Percentiles rank a stretch among this genome's conserved stretches.
These are phyloP conservation scores for Tachina grossa DNA, from an alignment of 2,888 invertebrate genomes.

Conservation along the genomic window DNA sequence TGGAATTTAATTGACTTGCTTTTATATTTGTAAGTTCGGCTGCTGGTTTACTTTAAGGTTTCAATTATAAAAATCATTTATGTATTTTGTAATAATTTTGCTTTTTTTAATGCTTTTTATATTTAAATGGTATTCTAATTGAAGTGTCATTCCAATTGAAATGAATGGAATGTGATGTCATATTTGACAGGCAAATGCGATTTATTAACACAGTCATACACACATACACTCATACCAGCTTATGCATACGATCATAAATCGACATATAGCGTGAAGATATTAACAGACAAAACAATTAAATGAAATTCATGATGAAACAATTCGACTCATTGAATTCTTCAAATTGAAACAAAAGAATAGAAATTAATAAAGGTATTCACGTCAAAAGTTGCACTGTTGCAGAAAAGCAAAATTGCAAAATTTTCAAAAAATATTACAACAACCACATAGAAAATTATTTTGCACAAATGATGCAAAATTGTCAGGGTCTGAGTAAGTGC, in stretches of 20 bases:
- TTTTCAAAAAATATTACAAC: too few species aligned
- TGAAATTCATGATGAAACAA: neutral
- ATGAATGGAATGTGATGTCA: conserved; percentile 66
- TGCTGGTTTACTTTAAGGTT: conserved; percentile 60
- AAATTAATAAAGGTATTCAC: too few species aligned
- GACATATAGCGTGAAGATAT: neutral
- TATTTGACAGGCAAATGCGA: conserved; percentile 61
- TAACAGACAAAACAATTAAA: neutral
- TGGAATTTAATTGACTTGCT: conserved; percentile 66
- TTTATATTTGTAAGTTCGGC: conserved; percentile 2
- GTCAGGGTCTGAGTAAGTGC: too few species aligned
- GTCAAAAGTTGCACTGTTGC: too few species aligned
- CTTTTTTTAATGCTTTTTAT: conserved; percentile 6
- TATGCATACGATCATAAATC: too few species aligned
- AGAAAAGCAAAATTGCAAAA: too few species aligned
- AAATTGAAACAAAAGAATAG: conserved; percentile 53
- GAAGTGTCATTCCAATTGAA: conserved; percentile 70
- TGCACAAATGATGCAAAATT: too few species aligned
- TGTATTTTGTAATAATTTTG: conserved; percentile 23
- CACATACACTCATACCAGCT: neutral
- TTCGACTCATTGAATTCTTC: conserved; percentile 60
- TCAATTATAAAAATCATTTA: conserved; percentile 33
- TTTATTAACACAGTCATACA: conserved; percentile 55
- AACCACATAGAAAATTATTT: too few species aligned
- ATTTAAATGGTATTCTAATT: conserved; percentile 61